Conservation (phyloP, 53 echinoderm and acorn worm genomes). For the Paracentrotus lividus region DNA sequence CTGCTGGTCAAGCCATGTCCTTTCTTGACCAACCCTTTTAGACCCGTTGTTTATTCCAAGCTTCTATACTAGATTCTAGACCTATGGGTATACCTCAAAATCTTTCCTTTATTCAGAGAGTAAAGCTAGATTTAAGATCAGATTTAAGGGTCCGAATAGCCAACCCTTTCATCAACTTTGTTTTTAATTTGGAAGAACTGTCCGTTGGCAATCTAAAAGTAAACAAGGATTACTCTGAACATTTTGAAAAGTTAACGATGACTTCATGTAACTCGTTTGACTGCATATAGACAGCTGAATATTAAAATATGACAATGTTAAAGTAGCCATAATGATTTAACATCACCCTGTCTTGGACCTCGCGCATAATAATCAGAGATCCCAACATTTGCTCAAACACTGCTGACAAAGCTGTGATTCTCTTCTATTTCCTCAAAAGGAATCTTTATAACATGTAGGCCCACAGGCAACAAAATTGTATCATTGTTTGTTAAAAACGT, state of each 20-base stretch:
- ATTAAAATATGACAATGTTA: too few relatives aligned
- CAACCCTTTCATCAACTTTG: background rate
- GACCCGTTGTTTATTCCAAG: background rate
- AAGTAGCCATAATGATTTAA: too few relatives aligned
- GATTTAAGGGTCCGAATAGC: background rate
- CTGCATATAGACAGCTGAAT: too few relatives aligned
- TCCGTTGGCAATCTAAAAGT: background rate
- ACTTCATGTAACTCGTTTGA: too few relatives aligned
- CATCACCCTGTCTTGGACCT: too few relatives aligned
- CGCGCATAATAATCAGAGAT: too few relatives aligned
- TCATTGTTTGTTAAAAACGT: too few relatives aligned
- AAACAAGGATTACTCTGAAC: constrained; percentile 13
- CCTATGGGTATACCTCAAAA: background rate
- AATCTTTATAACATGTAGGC: too few relatives aligned
- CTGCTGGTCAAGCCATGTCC: constrained; percentile 26
- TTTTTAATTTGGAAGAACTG: constrained; percentile 4
- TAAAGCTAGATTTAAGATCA: background rate
- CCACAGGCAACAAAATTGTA: too few relatives aligned
- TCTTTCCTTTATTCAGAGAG: background rate
- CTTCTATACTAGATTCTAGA: background rate
- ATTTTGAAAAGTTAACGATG: background rate
- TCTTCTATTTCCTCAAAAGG: too few relatives aligned
- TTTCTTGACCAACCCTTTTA: constrained; percentile 39
- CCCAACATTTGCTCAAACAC: too few relatives aligned
- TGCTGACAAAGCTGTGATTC: too few relatives aligned